Conservation (phyloP, 2,113 vertebrate species). For the Onychostoma macrolepis region DNA sequence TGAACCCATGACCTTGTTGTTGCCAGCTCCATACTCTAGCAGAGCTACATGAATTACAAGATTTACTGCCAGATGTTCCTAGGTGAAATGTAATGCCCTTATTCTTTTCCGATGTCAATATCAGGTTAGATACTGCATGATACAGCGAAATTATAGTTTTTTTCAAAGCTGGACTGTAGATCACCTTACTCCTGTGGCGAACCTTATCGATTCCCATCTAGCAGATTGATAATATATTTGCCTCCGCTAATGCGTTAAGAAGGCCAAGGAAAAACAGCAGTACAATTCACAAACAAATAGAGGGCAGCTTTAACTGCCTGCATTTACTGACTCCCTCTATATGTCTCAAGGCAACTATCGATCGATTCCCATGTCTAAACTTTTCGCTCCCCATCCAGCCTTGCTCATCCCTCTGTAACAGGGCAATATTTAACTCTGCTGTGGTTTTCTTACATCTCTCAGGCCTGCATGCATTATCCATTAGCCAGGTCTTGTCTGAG, state of each 20-base stretch:
- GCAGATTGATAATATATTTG: conserved; percentile 57
- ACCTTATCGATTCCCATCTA: conserved; percentile 49
- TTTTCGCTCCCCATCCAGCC: conserved; percentile 16
- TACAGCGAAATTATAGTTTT: conserved; percentile 43
- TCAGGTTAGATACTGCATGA: conserved; percentile 47
- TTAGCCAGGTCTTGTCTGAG: conserved; percentile 68
- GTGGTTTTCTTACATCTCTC: conserved; percentile 30
- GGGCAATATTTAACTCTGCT: conserved; percentile 54
- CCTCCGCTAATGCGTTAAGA: conserved; percentile 43
- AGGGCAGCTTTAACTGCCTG: conserved; percentile 49
- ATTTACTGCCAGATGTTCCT: conserved; percentile 23
- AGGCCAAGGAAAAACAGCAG: conserved; percentile 49
- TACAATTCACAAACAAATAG: conserved; percentile 55
- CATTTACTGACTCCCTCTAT: conserved; percentile 46
- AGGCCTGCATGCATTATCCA: conserved; percentile 65
- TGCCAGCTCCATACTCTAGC: background rate
- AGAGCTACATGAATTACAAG: conserved; percentile 7
- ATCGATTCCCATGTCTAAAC: conserved; percentile 39
- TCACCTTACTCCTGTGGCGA: conserved; percentile 50
- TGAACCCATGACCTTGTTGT: conserved; percentile 8
- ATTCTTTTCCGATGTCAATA: conserved; percentile 46
- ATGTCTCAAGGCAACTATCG: conserved; percentile 56
- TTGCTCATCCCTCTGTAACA: conserved; percentile 20
- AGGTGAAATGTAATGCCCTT: conserved; percentile 26
- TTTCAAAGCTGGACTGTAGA: conserved; percentile 48